A percentile compares a stretch with the other conserved stretches of the same genome.
phyloP scores from a whole-genome alignment of 2,888 invertebrate genomes.

The Harmothoe impar region DNA sequence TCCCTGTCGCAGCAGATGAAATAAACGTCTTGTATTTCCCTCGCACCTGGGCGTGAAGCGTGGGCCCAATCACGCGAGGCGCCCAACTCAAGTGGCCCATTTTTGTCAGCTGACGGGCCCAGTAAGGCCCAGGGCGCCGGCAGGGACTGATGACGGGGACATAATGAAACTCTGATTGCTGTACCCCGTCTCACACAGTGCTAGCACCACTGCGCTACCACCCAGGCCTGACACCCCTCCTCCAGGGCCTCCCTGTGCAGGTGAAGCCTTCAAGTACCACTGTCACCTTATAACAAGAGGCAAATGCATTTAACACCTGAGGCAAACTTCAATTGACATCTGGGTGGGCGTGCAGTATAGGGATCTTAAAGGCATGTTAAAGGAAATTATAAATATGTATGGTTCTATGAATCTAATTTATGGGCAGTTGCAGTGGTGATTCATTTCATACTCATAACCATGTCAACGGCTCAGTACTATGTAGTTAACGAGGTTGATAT shows the following conservation, averaged over 20 bases:
- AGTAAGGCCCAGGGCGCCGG: not conserved
- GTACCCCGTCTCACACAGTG: not conserved
- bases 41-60: slow-evolving; percentile 22
- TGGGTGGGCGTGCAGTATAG: too few species aligned
- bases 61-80: slow-evolving; percentile 1
- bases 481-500: too few species aligned
- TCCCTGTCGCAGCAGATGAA: not conserved
- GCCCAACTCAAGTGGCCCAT: slow-evolving; percentile 4
- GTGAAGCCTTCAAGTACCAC: too few species aligned
- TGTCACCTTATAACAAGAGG: too few species aligned
- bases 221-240: not conserved
- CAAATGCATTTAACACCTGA: too few species aligned
- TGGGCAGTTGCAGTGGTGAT: too few species aligned
- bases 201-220: not conserved
- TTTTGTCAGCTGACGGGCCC: not conserved
- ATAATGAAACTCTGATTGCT: slow-evolving; percentile 14
- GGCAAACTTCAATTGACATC: too few species aligned
- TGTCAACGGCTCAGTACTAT: too few species aligned
- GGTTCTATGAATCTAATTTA: too few species aligned
- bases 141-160: not conserved
- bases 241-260: not conserved
- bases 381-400: too few species aligned
- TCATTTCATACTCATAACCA: too few species aligned
- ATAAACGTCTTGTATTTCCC: slow-evolving; percentile 19
- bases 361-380: too few species aligned